These are phyloP conservation scores for Ormyrus pomaceus DNA, from an alignment of 2,888 invertebrate genomes.

Conservation along the genomic window DNA sequence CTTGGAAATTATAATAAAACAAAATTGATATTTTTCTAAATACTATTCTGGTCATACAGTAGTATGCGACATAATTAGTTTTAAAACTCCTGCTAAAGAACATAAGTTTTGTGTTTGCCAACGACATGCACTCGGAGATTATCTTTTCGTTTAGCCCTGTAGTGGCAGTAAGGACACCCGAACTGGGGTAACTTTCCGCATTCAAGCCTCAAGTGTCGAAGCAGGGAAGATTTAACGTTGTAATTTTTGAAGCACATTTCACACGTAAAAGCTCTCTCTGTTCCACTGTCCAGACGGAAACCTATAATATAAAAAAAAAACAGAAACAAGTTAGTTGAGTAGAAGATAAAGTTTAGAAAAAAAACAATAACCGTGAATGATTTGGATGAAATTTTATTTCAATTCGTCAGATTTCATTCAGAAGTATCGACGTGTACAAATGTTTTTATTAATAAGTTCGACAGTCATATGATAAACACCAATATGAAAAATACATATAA, in stretches of 20 bases:
- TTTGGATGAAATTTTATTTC: too few relatives aligned
- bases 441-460: too few relatives aligned
- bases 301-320: constrained; percentile 54
- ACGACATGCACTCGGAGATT: constrained; percentile 70
- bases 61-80: too few relatives aligned
- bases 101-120: constrained; percentile 62
- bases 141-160: constrained; percentile 72
- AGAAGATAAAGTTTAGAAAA: background rate
- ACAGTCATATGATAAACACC: too few relatives aligned
- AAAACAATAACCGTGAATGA: too few relatives aligned
- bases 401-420: too few relatives aligned
- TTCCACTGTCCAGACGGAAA: constrained; percentile 28
- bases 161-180: constrained; percentile 71
- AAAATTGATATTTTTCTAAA: too few relatives aligned
- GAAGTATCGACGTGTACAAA: too few relatives aligned
- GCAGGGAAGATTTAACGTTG: constrained; percentile 78
- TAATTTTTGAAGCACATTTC: constrained; percentile 79
- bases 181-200: constrained; percentile 74
- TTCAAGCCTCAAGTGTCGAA: constrained; percentile 72
- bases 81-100: constrained; percentile 25
- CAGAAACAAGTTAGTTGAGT: constrained; percentile 27
- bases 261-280: constrained; percentile 68
- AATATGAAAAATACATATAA: too few relatives aligned
- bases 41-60: too few relatives aligned
- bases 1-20: background rate